Evolutionary conservation across 2,113 vertebrate genomes (phyloP).

Genomic region (Osmerus eperlanus): DNA sequence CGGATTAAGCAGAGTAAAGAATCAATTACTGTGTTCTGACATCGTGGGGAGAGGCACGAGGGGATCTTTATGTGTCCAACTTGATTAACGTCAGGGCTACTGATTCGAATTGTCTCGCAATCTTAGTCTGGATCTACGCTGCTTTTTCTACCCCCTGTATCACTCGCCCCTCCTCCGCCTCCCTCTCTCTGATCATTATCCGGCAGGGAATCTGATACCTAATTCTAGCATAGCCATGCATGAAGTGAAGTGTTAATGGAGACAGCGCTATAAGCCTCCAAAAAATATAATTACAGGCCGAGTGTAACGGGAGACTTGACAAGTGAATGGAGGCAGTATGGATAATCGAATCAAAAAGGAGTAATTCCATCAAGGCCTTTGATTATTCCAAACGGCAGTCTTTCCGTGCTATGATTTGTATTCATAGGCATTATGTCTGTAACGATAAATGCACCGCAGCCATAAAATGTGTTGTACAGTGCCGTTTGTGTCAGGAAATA

Average conservation of each 20-base stretch:
- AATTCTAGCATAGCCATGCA: conserved; percentile 50
- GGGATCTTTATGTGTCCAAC: conserved; percentile 44
- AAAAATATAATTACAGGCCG: conserved; percentile 48
- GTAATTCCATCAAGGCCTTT: conserved; percentile 20
- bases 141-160: conserved; percentile 5
- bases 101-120: conserved; percentile 57
- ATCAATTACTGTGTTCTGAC: conserved; percentile 48
- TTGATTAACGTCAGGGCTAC: conserved; percentile 46
- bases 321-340: conserved; percentile 27
- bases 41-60: conserved; percentile 35
- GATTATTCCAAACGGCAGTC: conserved; percentile 12
- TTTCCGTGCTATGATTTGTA: conserved; percentile 12
- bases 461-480: background rate
- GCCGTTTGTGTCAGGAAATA: background rate
- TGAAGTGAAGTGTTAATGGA: conserved; percentile 47
- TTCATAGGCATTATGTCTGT: too few relatives aligned
- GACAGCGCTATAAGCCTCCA: conserved; percentile 34
- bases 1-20: conserved; percentile 40
- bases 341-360: conserved; percentile 40
- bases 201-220: conserved; percentile 32
- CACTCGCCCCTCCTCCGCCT: conserved; percentile 6
- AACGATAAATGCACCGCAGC: too few relatives aligned
- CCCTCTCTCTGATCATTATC: conserved; percentile 38
- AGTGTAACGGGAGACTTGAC: conserved; percentile 13
- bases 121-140: conserved; percentile 36